A percentile compares a stretch with the other conserved stretches of the same genome.
Conservation (phyloP, 2,797 vertebrate species). For the Lagorchestes hirsutus region DNA sequence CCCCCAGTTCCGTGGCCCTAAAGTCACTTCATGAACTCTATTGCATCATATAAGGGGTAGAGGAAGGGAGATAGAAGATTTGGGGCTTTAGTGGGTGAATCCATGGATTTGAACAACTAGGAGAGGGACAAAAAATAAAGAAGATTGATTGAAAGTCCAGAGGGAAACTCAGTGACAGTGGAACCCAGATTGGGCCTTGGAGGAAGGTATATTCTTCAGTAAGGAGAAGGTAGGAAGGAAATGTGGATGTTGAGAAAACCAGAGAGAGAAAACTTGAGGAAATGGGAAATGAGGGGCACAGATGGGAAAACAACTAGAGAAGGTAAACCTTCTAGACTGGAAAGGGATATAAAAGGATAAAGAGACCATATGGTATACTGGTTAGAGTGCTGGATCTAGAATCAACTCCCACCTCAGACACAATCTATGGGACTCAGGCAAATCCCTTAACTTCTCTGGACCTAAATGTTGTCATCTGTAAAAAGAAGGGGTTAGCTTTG, state of each 20-base stretch:
- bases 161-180: neutral
- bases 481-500: neutral
- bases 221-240: neutral
- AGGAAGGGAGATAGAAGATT: neutral
- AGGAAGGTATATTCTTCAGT: neutral
- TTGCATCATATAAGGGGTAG: neutral
- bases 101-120: constrained; percentile 1
- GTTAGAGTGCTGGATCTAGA: neutral
- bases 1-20: constrained; percentile 22
- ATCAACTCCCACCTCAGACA: neutral
- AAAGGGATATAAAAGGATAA: neutral
- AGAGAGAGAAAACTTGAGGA: neutral
- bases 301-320: neutral
- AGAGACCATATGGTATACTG: neutral
- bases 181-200: neutral
- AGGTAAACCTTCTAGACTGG: neutral
- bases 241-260: neutral
- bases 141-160: neutral
- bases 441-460: neutral
- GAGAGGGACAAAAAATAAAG: neutral
- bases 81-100: neutral
- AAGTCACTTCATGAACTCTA: constrained; percentile 40
- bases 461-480: neutral
- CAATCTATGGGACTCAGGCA: neutral
- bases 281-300: neutral